Conservation (phyloP, 2,888 invertebrate species). For the Ectemnius continuus region DNA sequence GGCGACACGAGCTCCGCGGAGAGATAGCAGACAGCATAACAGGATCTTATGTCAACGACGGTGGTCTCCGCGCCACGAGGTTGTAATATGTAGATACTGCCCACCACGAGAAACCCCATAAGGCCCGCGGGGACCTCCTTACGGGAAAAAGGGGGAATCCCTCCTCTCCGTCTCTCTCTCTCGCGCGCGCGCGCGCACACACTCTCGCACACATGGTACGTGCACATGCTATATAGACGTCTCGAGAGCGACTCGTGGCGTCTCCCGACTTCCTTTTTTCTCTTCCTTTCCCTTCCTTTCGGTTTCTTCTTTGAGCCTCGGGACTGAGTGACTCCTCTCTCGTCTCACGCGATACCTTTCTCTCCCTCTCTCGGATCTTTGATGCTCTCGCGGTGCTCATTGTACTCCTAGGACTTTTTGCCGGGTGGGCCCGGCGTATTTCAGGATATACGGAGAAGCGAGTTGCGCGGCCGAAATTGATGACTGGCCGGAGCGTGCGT, state of each 20-base stretch:
- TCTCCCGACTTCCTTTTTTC: slow-evolving; percentile 52
- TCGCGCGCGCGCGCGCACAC: slow-evolving; percentile 1
- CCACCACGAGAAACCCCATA: slow-evolving; percentile 65
- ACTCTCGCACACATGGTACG: slow-evolving; percentile 8
- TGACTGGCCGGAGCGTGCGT: neutral
- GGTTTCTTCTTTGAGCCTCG: slow-evolving; percentile 34
- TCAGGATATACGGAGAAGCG: neutral
- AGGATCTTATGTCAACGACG: slow-evolving; percentile 73
- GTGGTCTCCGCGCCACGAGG: slow-evolving; percentile 70
- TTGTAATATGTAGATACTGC: slow-evolving; percentile 70
- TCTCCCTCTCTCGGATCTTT: slow-evolving; percentile 26
- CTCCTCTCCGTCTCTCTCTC: slow-evolving; percentile 26
- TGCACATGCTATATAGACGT: slow-evolving; percentile 52
- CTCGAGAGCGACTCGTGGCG: slow-evolving; percentile 60
- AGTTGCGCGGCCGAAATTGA: slow-evolving; percentile 2
- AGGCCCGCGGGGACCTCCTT: slow-evolving; percentile 59
- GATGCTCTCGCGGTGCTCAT: slow-evolving; percentile 34
- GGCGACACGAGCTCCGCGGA: slow-evolving; percentile 60
- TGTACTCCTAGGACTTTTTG: slow-evolving; percentile 16
- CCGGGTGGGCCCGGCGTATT: slow-evolving; percentile 1
- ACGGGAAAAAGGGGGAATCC: slow-evolving; percentile 58
- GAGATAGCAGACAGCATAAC: slow-evolving; percentile 70
- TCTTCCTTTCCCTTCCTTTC: slow-evolving; percentile 32
- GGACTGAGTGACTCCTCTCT: neutral
- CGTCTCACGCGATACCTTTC: slow-evolving; percentile 30